These are phyloP conservation scores for Zapus hudsonius DNA, from an alignment of 2,113 vertebrate species.

Conservation along the genomic window DNA sequence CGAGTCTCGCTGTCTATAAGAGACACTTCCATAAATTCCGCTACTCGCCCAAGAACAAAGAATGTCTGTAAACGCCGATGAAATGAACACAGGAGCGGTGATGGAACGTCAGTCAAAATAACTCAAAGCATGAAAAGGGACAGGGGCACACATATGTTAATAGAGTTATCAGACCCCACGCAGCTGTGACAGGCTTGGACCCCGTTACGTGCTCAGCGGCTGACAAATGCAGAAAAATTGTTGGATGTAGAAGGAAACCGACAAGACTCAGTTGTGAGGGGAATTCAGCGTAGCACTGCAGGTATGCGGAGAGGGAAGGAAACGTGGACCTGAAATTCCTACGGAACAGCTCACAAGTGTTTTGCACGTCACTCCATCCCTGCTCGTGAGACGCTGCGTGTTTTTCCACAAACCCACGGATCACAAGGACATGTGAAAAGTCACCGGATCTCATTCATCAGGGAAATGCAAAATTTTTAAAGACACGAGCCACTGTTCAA, in stretches of 20 bases:
- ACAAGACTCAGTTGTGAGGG: accelerated
- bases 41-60: neutral
- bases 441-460: neutral
- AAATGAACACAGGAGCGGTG: neutral
- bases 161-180: neutral
- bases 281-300: neutral
- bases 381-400: accelerated
- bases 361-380: accelerated
- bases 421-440: neutral
- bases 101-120: no score
- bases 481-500: neutral
- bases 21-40: neutral
- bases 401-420: accelerated
- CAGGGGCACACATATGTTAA: accelerated
- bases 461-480: neutral
- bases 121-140: neutral
- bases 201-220: accelerated
- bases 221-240: neutral
- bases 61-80: accelerated
- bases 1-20: neutral
- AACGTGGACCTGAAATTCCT: accelerated
- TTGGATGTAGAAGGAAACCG: accelerated
- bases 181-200: neutral
- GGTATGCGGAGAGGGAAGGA: accelerated
- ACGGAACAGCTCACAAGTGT: accelerated